Percentiles rank a stretch among this genome's conserved stretches.
phyloP scores from a whole-genome alignment of 2,888 invertebrate genomes.

The Ferdinandea cuprea region DNA sequence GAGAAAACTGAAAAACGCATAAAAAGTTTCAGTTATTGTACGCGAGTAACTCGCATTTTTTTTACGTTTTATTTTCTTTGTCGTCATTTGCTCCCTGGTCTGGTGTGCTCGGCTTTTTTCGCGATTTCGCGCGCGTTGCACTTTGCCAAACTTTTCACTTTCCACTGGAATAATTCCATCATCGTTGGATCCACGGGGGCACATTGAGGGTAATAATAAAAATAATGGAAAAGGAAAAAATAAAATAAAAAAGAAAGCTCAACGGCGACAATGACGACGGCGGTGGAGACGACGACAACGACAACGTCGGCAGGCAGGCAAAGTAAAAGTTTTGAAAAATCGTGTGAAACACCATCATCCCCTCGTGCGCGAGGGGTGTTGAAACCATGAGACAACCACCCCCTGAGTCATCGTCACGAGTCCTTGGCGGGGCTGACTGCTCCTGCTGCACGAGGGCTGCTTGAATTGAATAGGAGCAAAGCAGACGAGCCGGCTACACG shows the following conservation, averaged over 20 bases:
- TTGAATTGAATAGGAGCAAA: constrained; percentile 69
- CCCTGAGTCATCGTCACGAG: constrained; percentile 74
- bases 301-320: constrained; percentile 55
- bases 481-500: constrained; percentile 73
- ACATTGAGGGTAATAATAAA: constrained; percentile 67
- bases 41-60: constrained; percentile 53
- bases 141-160: constrained; percentile 78
- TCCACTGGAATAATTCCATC: constrained; percentile 76
- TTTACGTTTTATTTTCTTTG: constrained; percentile 17
- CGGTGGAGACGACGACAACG: constrained; percentile 9
- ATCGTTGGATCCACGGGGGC: constrained; percentile 51
- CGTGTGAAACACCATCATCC: constrained; percentile 66
- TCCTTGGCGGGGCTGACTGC: constrained; percentile 66
- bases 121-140: constrained; percentile 75
- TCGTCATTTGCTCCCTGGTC: constrained; percentile 17
- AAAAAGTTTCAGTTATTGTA: constrained; percentile 70
- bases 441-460: constrained; percentile 67
- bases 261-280: constrained; percentile 43
- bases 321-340: constrained; percentile 69
- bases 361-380: constrained; percentile 42
- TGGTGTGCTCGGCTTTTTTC: constrained; percentile 44
- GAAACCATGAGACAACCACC: constrained; percentile 69
- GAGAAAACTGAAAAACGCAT: constrained; percentile 59
- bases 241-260: constrained; percentile 54
- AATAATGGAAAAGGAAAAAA: constrained; percentile 55